Conservation (phyloP, 2,888 invertebrate species). For the Oligia fasciuncula region DNA sequence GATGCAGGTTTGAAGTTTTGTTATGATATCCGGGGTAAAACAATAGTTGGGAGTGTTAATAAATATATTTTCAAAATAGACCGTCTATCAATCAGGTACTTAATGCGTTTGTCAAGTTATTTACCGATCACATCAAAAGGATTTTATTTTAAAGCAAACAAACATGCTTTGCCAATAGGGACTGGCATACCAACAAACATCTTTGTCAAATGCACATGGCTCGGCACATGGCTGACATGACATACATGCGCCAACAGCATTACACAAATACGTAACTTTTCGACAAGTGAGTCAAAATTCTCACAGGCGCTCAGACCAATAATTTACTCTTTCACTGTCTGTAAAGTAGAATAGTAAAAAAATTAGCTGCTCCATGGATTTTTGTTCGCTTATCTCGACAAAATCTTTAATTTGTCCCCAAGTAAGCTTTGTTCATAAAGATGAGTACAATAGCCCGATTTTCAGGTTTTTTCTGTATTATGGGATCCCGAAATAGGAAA, state of each 20-base stretch:
- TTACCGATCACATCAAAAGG: not conserved
- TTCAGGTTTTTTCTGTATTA: not conserved
- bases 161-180: not conserved
- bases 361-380: no score
- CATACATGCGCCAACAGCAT: not conserved
- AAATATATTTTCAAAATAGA: not conserved
- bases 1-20: not conserved
- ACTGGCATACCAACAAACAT: not conserved
- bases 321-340: not conserved
- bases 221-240: no score
- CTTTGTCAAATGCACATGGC: not conserved
- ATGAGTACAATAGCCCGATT: no score
- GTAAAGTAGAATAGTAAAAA: no score
- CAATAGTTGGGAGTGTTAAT: not conserved
- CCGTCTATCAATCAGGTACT: not conserved
- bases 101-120: not conserved
- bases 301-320: conserved; percentile 14
- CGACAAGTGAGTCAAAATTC: not conserved
- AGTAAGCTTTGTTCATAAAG: not conserved
- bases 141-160: no score
- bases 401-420: no score
- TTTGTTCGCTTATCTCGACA: no score
- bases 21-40: not conserved
- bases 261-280: not conserved
- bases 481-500: not conserved